A percentile compares a stretch with the other conserved stretches of the same genome.
Conservation (phyloP, 2,797 vertebrate species). For the Cynodonichthys magdalenae region DNA sequence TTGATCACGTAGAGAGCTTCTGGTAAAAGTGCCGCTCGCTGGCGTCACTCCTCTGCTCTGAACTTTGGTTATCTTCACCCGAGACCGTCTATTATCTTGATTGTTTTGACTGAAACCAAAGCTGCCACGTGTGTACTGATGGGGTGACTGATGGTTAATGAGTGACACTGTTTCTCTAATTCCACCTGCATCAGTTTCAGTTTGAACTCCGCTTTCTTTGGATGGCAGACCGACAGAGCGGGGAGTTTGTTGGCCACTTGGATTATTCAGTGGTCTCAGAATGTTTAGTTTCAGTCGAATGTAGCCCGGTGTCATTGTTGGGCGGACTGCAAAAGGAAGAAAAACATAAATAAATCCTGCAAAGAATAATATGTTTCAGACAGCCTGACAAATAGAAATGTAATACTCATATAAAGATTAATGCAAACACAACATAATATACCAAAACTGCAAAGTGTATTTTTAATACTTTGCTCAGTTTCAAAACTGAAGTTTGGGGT, state of each 20-base stretch:
- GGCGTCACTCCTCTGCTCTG: conserved; percentile 15
- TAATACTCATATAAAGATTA: too few species aligned
- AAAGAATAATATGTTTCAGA: background rate
- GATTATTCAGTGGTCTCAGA: conserved; percentile 10
- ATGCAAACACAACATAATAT: too few species aligned
- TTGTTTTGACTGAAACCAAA: conserved; percentile 7
- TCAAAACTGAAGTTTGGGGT: too few species aligned
- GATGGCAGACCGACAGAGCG: conserved; percentile 3
- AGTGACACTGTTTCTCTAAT: background rate
- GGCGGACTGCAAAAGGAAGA: conserved; percentile 31
- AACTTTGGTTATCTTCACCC: background rate
- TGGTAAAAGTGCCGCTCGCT: conserved; percentile 4
- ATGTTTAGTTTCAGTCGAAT: background rate
- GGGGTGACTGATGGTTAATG: conserved; percentile 24
- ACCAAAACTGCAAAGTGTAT: too few species aligned
- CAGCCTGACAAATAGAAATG: too few species aligned
- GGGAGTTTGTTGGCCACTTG: background rate
- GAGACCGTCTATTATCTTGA: background rate
- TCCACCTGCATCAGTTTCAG: background rate
- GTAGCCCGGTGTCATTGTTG: conserved; percentile 7
- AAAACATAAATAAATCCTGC: background rate
- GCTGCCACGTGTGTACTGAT: background rate
- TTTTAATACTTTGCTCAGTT: too few species aligned
- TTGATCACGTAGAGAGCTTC: background rate
- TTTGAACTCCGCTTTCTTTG: conserved; percentile 20